These are phyloP conservation scores for Mantis religiosa DNA, from an alignment of 2,888 invertebrate genomes.

Conservation along the genomic window DNA sequence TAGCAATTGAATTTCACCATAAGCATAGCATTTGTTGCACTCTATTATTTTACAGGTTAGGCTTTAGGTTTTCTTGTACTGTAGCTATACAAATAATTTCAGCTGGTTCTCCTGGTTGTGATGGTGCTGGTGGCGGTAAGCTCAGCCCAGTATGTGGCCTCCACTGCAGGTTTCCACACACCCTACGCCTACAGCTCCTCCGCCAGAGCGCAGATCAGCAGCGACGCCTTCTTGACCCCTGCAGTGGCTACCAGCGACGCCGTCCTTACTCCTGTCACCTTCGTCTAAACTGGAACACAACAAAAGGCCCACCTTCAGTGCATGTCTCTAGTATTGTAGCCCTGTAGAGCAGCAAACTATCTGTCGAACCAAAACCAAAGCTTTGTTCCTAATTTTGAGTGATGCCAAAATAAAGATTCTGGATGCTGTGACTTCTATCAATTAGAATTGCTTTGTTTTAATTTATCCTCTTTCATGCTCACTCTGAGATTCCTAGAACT, in stretches of 20 bases:
- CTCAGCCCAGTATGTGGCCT: background rate
- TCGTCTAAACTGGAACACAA: background rate
- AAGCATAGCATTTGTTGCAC: too few species aligned
- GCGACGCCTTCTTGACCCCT: background rate
- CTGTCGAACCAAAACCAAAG: background rate
- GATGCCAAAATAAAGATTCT: background rate
- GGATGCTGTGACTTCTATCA: background rate
- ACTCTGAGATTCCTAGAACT: too few species aligned
- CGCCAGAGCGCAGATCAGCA: constrained; percentile 9
- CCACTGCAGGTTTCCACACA: background rate
- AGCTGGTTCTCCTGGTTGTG: background rate
- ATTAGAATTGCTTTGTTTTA: too few species aligned
- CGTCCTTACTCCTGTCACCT: background rate
- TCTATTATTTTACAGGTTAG: too few species aligned
- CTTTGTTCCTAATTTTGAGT: background rate
- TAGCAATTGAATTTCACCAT: too few species aligned
- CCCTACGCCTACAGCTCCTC: constrained; percentile 9
- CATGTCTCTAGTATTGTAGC: background rate
- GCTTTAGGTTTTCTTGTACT: too few species aligned
- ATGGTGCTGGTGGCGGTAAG: background rate
- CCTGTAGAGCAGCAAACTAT: background rate
- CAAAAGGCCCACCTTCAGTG: background rate
- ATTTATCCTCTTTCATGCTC: too few species aligned
- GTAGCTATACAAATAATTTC: background rate
- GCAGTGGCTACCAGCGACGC: background rate